phyloP scores from a whole-genome alignment of 2,113 vertebrate species.

The Rhinoderma darwinii region DNA sequence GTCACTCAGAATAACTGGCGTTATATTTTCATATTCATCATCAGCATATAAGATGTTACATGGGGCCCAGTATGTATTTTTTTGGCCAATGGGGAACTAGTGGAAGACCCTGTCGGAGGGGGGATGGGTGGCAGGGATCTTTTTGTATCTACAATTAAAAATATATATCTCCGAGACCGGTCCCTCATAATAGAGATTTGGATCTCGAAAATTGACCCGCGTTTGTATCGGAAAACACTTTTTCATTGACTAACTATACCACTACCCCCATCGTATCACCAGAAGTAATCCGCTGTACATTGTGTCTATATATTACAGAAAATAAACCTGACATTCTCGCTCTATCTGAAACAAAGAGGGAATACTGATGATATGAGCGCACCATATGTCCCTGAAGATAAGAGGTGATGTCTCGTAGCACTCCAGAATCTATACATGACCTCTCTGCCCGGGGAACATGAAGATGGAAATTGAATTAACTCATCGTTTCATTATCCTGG shows the following conservation, averaged over 20 bases:
- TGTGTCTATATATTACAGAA: not conserved
- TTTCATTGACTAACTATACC: not conserved
- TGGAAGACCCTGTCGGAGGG: too few relatives aligned
- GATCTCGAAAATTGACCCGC: too few relatives aligned
- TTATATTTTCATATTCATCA: too few relatives aligned
- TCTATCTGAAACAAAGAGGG: not conserved
- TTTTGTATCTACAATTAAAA: too few relatives aligned
- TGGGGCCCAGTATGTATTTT: too few relatives aligned
- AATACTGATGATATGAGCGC: not conserved
- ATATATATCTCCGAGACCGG: too few relatives aligned
- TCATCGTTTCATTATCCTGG: not conserved
- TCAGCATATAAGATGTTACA: too few relatives aligned
- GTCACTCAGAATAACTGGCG: too few relatives aligned
- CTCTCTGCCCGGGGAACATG: not conserved
- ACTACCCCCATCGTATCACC: not conserved
- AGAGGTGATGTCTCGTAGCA: not conserved
- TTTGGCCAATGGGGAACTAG: too few relatives aligned
- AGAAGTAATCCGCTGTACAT: not conserved
- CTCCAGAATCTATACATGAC: not conserved
- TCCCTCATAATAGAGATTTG: too few relatives aligned
- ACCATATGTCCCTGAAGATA: constrained; percentile 11
- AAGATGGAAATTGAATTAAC: not conserved
- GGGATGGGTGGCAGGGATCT: too few relatives aligned
- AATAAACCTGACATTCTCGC: not conserved
- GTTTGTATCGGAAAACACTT: not conserved